Evolutionary conservation across 2,888 invertebrate species (phyloP), one percentile per base, ranked within the genome.

Genomic region (Drosophila pegasa): DNA sequence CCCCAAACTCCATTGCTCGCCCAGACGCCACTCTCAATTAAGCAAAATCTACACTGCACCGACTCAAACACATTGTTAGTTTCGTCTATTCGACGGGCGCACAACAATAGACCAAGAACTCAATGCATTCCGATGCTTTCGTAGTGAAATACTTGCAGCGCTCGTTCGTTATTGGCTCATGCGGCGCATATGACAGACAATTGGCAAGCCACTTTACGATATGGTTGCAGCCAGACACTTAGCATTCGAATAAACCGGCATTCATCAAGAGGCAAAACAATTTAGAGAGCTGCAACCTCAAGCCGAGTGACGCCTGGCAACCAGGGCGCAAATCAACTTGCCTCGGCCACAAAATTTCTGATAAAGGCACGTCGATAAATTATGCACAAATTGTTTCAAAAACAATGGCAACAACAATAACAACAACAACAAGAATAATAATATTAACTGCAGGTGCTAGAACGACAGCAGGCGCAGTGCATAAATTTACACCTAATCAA

Each of bases 401-500:
- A 43, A 37, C 31, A 60, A 31, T 18, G 55, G 43, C 31, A 43
- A 16, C 37, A 73, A 38, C 27, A 29, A 35, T 20, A 18, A 41
- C 1, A n/a, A n/a, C n/a, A n/a, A n/a, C 31, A 43, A 16, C 37
- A 73, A 38, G 22, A 29, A 35, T 20, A 18, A 41, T 1, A 51
- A 14, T 16, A 35, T 22, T 12, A 48, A 47, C 37, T 37, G 27
- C 45, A 72, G 57, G 29, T 20, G 56, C 45, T 33, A 51, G 43
- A 72, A 69, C 57, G 45, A 54, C 33, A 62, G 38, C 43, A n/a
- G 38, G 51, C 51, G 27, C 22, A 72, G 63, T 69, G 84, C 84
- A 87, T 82, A 83, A 77, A 82, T 88, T 88, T 82, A 66, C 89
- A 88, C 87, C 87, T 87, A 87, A 82, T 82, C 89, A 83, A 82